phyloP scores from a whole-genome alignment of 2,113 vertebrate species.

The Syngnathoides biaculeatus region DNA sequence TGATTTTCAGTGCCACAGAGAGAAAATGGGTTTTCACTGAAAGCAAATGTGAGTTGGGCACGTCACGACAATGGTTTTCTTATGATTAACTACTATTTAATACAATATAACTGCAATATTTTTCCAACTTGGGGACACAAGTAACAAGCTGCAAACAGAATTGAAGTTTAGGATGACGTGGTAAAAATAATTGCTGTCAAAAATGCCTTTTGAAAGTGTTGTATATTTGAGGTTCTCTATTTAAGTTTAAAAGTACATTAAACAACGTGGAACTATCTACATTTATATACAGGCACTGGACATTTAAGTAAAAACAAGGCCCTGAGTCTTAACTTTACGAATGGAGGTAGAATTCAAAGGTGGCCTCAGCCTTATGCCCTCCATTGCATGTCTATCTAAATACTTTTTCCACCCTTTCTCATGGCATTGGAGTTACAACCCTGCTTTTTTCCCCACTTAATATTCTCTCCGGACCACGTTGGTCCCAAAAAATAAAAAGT shows the following conservation, averaged over 20 bases:
- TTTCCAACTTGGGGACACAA: neutral
- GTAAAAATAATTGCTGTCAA: neutral
- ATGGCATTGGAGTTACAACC: slow-evolving; percentile 45
- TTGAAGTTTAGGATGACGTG: neutral
- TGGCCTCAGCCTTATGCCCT: slow-evolving; percentile 25
- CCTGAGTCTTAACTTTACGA: neutral
- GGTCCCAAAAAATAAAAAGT: slow-evolving; percentile 62
- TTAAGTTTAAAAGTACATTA: no score
- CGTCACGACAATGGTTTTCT: neutral
- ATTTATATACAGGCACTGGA: neutral
- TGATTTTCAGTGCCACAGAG: neutral
- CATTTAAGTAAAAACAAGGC: neutral
- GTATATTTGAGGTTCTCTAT: neutral
- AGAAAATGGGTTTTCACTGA: neutral
- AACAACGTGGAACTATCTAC: no score
- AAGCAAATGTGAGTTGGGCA: neutral
- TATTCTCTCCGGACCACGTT: slow-evolving; percentile 54
- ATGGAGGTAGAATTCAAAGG: no score
- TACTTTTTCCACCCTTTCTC: slow-evolving; percentile 39
- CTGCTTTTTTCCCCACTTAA: slow-evolving; percentile 12
- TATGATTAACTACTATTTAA: no score
- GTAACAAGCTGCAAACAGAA: neutral
- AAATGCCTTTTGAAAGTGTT: neutral
- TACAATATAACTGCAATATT: no score
- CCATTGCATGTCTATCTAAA: slow-evolving; percentile 39